Percentiles rank a stretch among this genome's conserved stretches.
Evolutionary conservation across 2,797 vertebrate species (phyloP).

Genomic region (Channa striata): DNA sequence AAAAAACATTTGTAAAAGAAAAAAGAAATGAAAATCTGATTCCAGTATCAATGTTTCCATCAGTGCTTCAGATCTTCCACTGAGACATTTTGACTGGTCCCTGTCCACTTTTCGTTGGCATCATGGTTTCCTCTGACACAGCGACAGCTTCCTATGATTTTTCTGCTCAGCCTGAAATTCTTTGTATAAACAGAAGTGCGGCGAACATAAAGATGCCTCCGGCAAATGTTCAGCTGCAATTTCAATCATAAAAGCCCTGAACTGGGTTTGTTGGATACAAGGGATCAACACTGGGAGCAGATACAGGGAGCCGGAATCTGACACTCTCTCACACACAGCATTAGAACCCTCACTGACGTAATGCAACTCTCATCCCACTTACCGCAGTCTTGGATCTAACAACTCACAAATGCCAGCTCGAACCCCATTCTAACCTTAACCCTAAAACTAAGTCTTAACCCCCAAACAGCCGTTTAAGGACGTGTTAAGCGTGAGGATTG

Average conservation of each 20-base stretch:
- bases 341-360: no score
- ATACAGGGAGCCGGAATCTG: conserved; percentile 26
- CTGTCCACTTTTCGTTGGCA: conserved; percentile 3
- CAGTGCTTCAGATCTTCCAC: conserved; percentile 5
- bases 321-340: conserved; percentile 7
- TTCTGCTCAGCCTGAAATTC: conserved; percentile 22
- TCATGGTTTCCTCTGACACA: conserved; percentile 1
- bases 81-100: neutral
- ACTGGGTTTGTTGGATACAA: conserved; percentile 37
- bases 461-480: no score
- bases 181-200: conserved; percentile 22
- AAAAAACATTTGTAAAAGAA: neutral
- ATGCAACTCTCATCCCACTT: neutral
- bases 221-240: conserved; percentile 51
- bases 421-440: neutral
- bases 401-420: neutral
- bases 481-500: no score
- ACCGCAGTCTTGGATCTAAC: no score
- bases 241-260: conserved; percentile 48
- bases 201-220: conserved; percentile 28
- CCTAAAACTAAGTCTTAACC: no score
- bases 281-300: conserved; percentile 27
- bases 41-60: neutral
- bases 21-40: neutral
- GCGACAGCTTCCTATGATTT: conserved; percentile 6